These are phyloP conservation scores for Cyclargus thomasi DNA, from an alignment of 1,140 invertebrate species.

Conservation along the genomic window DNA sequence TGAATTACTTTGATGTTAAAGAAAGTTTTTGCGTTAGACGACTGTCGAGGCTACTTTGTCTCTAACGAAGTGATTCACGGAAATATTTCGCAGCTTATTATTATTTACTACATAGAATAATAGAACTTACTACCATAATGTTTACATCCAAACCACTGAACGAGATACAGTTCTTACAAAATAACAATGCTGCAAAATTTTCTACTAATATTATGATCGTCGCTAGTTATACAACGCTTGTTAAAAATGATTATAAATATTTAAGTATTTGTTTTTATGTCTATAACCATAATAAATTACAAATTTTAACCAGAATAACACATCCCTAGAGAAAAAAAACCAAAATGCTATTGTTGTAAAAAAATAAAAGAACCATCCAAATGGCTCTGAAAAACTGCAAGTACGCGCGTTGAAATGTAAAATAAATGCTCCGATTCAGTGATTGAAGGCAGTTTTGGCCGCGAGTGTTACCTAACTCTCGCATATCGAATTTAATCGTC, in stretches of 20 bases:
- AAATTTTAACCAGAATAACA: too few species aligned
- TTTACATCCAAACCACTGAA: too few species aligned
- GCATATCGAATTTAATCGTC: conserved; percentile 67
- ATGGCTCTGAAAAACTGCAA: neutral
- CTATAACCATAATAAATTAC: too few species aligned
- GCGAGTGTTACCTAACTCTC: conserved; percentile 40
- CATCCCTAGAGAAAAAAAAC: neutral
- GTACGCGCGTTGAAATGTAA: conserved; percentile 1
- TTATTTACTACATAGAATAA: too few species aligned
- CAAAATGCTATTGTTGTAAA: neutral
- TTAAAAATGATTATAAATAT: too few species aligned
- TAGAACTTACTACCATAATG: too few species aligned
- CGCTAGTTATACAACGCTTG: too few species aligned
- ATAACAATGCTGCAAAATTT: too few species aligned
- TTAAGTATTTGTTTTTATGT: too few species aligned
- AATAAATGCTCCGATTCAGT: conserved; percentile 15
- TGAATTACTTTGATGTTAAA: conserved; percentile 57
- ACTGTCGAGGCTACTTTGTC: conserved; percentile 51
- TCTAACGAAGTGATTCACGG: conserved; percentile 56
- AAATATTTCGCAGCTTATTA: conserved; percentile 24
- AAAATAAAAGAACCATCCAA: neutral
- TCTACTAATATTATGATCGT: too few species aligned
- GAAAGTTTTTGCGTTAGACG: conserved; percentile 44
- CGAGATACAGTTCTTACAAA: too few species aligned
- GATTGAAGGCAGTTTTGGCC: conserved; percentile 29